phyloP scores from a whole-genome alignment of 2,113 vertebrate genomes.

The Leucosticte australis region DNA sequence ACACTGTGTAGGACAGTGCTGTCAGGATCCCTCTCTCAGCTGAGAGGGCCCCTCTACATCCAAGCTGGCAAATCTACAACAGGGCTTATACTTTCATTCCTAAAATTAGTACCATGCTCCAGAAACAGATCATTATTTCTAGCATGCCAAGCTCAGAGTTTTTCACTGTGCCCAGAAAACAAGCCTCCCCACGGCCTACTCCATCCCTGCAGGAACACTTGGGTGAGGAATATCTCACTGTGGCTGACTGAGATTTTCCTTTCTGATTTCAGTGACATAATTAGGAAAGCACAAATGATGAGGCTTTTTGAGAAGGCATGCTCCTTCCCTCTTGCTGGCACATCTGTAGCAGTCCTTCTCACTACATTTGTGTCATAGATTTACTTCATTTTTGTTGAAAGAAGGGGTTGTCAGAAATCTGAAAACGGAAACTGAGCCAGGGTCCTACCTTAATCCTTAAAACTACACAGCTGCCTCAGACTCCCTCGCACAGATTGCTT shows the following conservation, averaged over 20 bases:
- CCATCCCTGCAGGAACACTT: neutral
- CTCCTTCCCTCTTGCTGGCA: neutral
- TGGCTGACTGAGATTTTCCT: slow-evolving; percentile 18
- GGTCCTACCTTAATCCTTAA: slow-evolving; percentile 52
- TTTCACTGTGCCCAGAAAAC: neutral
- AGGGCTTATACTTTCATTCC: neutral
- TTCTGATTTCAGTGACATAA: neutral
- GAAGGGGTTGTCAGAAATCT: slow-evolving; percentile 31
- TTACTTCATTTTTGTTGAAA: slow-evolving; percentile 58
- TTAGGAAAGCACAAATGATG: neutral
- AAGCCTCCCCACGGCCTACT: neutral
- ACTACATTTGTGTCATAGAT: neutral
- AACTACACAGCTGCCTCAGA: slow-evolving; percentile 30
- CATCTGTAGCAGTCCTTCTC: neutral
- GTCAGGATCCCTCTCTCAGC: neutral
- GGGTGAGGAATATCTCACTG: neutral
- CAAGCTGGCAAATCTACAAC: neutral
- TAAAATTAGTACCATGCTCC: neutral
- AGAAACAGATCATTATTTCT: neutral
- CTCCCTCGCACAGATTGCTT: neutral
- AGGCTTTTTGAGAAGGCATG: neutral
- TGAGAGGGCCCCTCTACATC: neutral
- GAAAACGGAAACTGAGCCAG: slow-evolving; percentile 15
- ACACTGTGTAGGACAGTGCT: neutral
- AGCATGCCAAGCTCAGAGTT: neutral